Percentiles rank a stretch among this genome's conserved stretches.
These are phyloP conservation scores for Dasypolia templi DNA, from an alignment of 2,888 invertebrate species.

Conservation along the genomic window DNA sequence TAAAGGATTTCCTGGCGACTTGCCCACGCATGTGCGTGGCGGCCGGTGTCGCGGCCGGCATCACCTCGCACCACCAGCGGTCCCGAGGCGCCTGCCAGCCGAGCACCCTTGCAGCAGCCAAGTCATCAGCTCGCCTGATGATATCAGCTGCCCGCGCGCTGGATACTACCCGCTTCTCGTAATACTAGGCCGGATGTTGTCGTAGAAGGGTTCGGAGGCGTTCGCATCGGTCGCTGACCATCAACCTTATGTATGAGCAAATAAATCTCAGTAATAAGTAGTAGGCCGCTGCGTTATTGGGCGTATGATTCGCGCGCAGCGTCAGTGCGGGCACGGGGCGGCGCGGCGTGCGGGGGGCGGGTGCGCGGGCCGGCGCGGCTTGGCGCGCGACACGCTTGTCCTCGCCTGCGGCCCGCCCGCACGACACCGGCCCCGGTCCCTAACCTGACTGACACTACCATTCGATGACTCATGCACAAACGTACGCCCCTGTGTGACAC, in stretches of 20 bases:
- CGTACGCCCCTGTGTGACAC: slow-evolving; percentile 77
- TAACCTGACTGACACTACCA: slow-evolving; percentile 74
- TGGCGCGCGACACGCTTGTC: slow-evolving; percentile 77
- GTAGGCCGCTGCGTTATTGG: slow-evolving; percentile 87
- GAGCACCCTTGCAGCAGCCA: slow-evolving; percentile 16
- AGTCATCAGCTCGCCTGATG: slow-evolving; percentile 39
- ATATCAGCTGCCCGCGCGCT: slow-evolving; percentile 5
- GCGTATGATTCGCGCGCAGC: slow-evolving; percentile 90
- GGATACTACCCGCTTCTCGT: slow-evolving; percentile 23
- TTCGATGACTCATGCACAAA: slow-evolving; percentile 81
- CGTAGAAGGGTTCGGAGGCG: slow-evolving; percentile 57
- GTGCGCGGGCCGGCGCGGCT: slow-evolving; percentile 70
- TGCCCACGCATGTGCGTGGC: slow-evolving; percentile 90
- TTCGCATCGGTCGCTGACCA: slow-evolving; percentile 78
- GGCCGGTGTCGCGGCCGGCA: slow-evolving; percentile 70
- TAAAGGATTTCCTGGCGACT: slow-evolving; percentile 90
- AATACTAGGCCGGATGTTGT: slow-evolving; percentile 61
- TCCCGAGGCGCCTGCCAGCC: slow-evolving; percentile 11
- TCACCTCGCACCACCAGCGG: slow-evolving; percentile 61
- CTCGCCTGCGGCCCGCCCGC: slow-evolving; percentile 80
- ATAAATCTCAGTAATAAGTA: slow-evolving; percentile 88
- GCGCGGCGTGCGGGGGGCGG: slow-evolving; percentile 63
- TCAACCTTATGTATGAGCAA: slow-evolving; percentile 84
- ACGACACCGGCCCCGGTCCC: slow-evolving; percentile 71
- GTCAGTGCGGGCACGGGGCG: slow-evolving; percentile 86